These are phyloP conservation scores for Leptinotarsa tumamoca DNA, from an alignment of 2,888 invertebrate species.

Conservation along the genomic window DNA sequence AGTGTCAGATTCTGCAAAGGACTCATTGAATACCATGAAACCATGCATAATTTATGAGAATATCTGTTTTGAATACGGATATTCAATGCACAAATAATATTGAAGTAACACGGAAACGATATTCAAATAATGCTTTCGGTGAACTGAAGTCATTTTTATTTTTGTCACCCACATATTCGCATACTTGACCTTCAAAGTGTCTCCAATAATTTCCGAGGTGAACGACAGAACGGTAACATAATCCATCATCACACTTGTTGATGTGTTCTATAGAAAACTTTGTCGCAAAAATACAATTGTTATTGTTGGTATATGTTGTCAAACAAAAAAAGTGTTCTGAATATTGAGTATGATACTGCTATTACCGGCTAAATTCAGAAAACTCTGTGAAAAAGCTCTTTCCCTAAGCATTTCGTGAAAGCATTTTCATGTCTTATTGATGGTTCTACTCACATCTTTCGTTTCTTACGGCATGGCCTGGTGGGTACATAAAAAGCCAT, in stretches of 20 bases:
- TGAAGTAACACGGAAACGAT: neutral
- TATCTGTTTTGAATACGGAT: neutral
- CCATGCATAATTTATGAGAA: neutral
- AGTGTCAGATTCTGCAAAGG: too few species aligned
- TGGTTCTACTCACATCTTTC: slow-evolving; percentile 10
- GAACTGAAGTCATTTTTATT: neutral
- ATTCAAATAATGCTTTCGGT: neutral
- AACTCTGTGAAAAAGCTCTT: neutral
- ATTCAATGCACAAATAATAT: neutral
- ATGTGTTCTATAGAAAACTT: neutral
- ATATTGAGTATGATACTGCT: neutral
- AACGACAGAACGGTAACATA: neutral
- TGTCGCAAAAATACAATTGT: neutral
- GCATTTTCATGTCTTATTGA: slow-evolving; percentile 17
- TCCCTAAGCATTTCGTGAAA: neutral
- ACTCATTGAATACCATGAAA: neutral
- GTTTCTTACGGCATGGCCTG: slow-evolving; percentile 15
- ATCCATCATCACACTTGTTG: neutral
- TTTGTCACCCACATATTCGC: slow-evolving; percentile 1
- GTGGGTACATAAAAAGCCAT: slow-evolving; percentile 16
- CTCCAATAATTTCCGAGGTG: neutral
- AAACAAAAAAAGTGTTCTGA: neutral
- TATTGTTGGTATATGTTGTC: neutral
- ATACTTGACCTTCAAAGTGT: slow-evolving; percentile 3
- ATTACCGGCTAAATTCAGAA: neutral